Conservation (phyloP, 1,140 invertebrate genomes). For the Bombus sylvicola region DNA sequence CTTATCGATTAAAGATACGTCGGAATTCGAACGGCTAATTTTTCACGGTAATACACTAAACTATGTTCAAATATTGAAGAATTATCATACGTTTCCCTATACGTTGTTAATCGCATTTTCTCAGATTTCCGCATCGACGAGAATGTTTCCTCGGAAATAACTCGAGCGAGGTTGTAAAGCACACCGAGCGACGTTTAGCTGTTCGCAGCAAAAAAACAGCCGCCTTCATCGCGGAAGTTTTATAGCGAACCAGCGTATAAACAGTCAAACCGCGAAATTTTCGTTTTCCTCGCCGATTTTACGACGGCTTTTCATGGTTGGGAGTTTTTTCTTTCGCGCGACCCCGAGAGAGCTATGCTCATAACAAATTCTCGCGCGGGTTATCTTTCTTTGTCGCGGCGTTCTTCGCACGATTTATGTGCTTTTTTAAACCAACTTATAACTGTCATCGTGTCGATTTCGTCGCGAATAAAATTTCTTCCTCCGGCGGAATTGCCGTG, state of each 20-base stretch:
- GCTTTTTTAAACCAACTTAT: slow-evolving; percentile 8
- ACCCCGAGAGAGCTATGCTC: not conserved
- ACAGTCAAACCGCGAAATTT: slow-evolving; percentile 4
- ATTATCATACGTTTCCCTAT: not conserved
- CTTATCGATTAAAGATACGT: not conserved
- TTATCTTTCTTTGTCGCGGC: slow-evolving; percentile 4
- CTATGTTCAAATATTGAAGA: not conserved
- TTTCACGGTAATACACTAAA: not conserved
- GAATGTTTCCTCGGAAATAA: not conserved
- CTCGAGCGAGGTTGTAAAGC: not conserved
- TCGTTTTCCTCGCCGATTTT: slow-evolving; percentile 12
- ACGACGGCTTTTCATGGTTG: slow-evolving; percentile 3
- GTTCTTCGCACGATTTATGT: slow-evolving; percentile 1
- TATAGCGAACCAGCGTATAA: not conserved
- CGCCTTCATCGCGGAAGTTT: not conserved
- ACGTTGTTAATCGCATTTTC: not conserved
- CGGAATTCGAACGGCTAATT: not conserved
- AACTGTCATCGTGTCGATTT: slow-evolving; percentile 18
- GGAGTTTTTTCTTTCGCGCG: not conserved
- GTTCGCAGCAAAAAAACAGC: not conserved
- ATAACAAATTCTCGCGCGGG: slow-evolving; percentile 23
- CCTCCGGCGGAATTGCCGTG: not conserved
- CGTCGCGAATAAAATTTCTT: slow-evolving; percentile 30
- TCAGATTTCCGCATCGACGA: not conserved
- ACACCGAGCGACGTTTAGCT: not conserved